Evolutionary conservation across 2,888 invertebrate genomes (phyloP).

Genomic region (Dryomyza anilis): DNA sequence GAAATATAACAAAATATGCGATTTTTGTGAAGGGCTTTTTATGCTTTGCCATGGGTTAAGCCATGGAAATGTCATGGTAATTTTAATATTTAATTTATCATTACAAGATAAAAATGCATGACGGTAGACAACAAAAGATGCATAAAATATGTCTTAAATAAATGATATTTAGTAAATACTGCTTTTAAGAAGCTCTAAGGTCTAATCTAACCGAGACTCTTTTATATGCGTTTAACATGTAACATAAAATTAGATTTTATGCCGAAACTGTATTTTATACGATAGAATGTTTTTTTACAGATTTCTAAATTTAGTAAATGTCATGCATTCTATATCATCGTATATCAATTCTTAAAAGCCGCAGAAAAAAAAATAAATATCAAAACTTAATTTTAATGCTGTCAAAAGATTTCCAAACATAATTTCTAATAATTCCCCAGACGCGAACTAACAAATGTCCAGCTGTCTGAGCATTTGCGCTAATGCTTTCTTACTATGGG

Average conservation of each 20-base stretch:
- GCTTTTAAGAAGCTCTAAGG: too few relatives aligned
- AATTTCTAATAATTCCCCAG: too few relatives aligned
- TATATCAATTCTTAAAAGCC: neutral
- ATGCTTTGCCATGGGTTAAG: neutral
- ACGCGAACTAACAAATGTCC: too few relatives aligned
- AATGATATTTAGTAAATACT: too few relatives aligned
- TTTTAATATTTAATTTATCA: conserved; percentile 25
- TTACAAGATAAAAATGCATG: neutral
- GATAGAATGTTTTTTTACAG: neutral
- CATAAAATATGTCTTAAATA: too few relatives aligned
- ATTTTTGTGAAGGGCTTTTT: conserved; percentile 2
- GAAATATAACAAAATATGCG: conserved; percentile 11
- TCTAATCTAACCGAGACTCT: too few relatives aligned
- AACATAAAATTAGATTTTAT: too few relatives aligned
- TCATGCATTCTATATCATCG: neutral
- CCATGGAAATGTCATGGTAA: conserved; percentile 20
- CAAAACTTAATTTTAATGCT: too few relatives aligned
- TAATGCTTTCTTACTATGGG: neutral
- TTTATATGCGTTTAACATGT: too few relatives aligned
- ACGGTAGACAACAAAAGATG: neutral
- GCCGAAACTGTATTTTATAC: neutral
- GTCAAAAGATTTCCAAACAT: too few relatives aligned
- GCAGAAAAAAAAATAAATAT: too few relatives aligned
- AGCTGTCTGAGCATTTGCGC: neutral
- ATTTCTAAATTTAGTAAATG: neutral